Evolutionary conservation across 2,113 vertebrate species (phyloP), one percentile per base, ranked within the genome.

Genomic region (Actenoides lindsayi): DNA sequence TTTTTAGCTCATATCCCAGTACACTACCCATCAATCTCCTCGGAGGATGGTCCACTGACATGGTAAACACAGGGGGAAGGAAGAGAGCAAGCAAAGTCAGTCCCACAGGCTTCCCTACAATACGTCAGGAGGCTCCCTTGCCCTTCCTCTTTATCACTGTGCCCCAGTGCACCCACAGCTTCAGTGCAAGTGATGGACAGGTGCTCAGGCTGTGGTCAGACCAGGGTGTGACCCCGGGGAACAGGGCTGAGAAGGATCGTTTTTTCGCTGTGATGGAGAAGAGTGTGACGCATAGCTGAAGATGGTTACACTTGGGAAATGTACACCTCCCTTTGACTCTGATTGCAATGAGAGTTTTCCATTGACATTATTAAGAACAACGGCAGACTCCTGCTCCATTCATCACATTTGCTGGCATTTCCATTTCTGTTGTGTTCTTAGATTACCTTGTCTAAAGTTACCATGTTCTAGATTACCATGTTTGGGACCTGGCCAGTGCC

Each of bases 1-100:
- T 35, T 96, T 97, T 94, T 76, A 96, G 91, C 28, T 91, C 33
- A 9, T 69, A 89, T 94, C 71, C 90, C 85, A 88, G 48, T 69
- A 64, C n/a, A 74, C 60, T 86, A 94, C 50, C 85, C 90, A 81
- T 92, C 83, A n/a, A 9, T 42, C 25, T 93, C 62, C 76, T 95
- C 21, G 6, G 28, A 90, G 68, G 78, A 89, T 82, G 46, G 35
- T 89, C 51, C 6, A 14, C 63, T 92, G 82, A 60, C 42, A 27
- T 0, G 4, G 80, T 63, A 77, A 89, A 96, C 75, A 91, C 44
- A 92, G 50, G 8, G 21, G 31, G 9, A 77, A 88, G 69, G 79
- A 65, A 74, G 14, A 91, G 19, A 87, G 10, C 24, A 75, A 80
- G 44, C 19, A 82, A 93, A 94, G 81, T 48, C 67, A 75, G 44